Conservation (phyloP, 1,140 invertebrate species). For the Diploscapter pachys region DNA sequence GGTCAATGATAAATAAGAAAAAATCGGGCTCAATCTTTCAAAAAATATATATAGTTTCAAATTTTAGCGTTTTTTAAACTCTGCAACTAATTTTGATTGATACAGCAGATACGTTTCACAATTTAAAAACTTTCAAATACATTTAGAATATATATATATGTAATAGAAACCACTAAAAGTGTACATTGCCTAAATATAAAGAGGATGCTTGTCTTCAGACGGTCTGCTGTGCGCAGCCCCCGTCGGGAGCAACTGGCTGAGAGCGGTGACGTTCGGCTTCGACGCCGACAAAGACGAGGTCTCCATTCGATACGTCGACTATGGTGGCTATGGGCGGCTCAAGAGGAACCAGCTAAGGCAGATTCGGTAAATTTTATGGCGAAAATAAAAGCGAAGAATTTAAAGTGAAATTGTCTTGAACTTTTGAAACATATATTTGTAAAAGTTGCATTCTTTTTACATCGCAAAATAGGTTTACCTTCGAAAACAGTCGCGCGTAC, state of each 20-base stretch:
- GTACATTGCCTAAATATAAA: too few relatives aligned
- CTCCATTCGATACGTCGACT: constrained; percentile 82
- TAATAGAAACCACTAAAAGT: too few relatives aligned
- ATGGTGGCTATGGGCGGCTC: constrained; percentile 80
- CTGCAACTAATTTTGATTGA: too few relatives aligned
- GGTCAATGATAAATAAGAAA: neutral
- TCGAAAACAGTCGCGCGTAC: too few relatives aligned
- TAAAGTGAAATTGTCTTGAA: neutral
- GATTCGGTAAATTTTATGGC: constrained; percentile 66
- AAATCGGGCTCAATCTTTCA: too few relatives aligned
- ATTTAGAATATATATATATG: too few relatives aligned
- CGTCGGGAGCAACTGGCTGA: constrained; percentile 78
- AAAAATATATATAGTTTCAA: too few relatives aligned
- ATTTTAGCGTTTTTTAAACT: neutral
- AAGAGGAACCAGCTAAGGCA: constrained; percentile 72
- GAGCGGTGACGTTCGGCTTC: constrained; percentile 72
- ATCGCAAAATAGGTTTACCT: too few relatives aligned
- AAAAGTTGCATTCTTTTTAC: too few relatives aligned
- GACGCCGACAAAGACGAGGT: constrained; percentile 60
- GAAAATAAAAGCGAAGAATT: neutral
- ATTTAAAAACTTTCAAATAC: too few relatives aligned
- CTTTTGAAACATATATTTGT: neutral
- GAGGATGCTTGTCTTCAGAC: constrained; percentile 61
- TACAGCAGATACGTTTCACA: too few relatives aligned
- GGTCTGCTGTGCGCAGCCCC: constrained; percentile 82